Conservation (phyloP, 53 echinoderm and acorn worm genomes). For the Apostichopus leukothele region DNA sequence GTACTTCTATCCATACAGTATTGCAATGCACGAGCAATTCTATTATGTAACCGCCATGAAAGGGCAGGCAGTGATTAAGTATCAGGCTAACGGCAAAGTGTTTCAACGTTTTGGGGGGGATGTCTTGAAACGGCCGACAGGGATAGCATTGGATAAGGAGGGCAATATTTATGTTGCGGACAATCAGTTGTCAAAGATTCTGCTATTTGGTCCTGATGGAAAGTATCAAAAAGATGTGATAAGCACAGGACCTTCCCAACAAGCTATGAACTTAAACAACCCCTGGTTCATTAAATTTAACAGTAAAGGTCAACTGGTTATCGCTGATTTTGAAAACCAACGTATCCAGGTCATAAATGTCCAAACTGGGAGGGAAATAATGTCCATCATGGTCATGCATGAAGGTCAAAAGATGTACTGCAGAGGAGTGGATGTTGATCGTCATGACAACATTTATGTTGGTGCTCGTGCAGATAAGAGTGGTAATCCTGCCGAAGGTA, state of each 20-base stretch:
- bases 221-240: neutral
- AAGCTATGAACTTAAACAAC: neutral
- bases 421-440: conserved; percentile 36
- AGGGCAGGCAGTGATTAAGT: conserved; percentile 33
- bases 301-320: conserved; percentile 39
- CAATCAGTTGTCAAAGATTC: conserved; percentile 34
- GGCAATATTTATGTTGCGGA: conserved; percentile 42
- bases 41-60: conserved; percentile 28
- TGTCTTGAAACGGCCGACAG: conserved; percentile 47
- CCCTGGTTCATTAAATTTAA: conserved; percentile 49
- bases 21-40: neutral
- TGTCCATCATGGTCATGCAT: conserved; percentile 11
- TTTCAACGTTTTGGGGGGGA: conserved; percentile 24
- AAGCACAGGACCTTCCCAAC: neutral
- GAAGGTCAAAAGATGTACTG: conserved; percentile 25
- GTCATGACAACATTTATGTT: conserved; percentile 41
- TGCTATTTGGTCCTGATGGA: conserved; percentile 33
- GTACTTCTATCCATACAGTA: conserved; percentile 35
- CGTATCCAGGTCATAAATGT: conserved; percentile 29
- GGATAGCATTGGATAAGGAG: conserved; percentile 40
- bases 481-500: conserved; percentile 12
- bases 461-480: neutral
- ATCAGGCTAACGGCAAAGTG: conserved; percentile 10
- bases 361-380: neutral
- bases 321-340: conserved; percentile 40